Evolutionary conservation across 2,113 vertebrate genomes (phyloP), one percentile per base, ranked within the genome.

Genomic region (Geothlypis trichas): DNA sequence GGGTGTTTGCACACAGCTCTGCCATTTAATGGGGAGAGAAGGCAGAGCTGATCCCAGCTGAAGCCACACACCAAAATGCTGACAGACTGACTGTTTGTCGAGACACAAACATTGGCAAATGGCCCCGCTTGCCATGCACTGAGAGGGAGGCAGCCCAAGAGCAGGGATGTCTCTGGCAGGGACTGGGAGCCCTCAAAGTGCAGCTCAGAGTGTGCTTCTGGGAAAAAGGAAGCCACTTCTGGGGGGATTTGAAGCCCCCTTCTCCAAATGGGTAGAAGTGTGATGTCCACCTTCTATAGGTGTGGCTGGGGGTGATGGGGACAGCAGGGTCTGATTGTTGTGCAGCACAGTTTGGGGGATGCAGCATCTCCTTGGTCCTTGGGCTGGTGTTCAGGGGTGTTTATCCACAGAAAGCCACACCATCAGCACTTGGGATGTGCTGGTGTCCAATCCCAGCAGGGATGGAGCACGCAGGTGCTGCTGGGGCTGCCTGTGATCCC

Each of bases 81-180:
- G 95, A 97, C 95, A 96, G 96, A 93, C 92, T 96, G 96, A 93
- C 92, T 96, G 95, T 86, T 94, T 96, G 95, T 93, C 9, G 31
- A 96, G 95, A 97, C 93, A 97, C 95, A 97, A 95, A 97, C 93
- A 96, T 94, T 96, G 95, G 95, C 93, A 96, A 96, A 97, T 96
- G 96, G 95, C 90, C 95, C 82, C 0, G 11, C 79, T 74, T 95
- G 93, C 92, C 93, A 30, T 90, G 74, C 15, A 77, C 90, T 89
- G 37, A 59, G 84, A 77, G 72, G 37, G 71, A 94, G 67, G 84
- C 51, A 96, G 65, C 89, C 58, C 44, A 21, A 33, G 81, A 94
- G 10, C 90, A 61, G 72, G 79, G 67, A 57, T 94, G 90, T 62
- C 89, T 93, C 91, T 94, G 95, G 87, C 90, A 96, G 71, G 47